A percentile compares a stretch with the other conserved stretches of the same genome.
These are phyloP conservation scores for Piliocolobus tephrosceles DNA, from an alignment of 2,113 vertebrate species.

Conservation along the genomic window DNA sequence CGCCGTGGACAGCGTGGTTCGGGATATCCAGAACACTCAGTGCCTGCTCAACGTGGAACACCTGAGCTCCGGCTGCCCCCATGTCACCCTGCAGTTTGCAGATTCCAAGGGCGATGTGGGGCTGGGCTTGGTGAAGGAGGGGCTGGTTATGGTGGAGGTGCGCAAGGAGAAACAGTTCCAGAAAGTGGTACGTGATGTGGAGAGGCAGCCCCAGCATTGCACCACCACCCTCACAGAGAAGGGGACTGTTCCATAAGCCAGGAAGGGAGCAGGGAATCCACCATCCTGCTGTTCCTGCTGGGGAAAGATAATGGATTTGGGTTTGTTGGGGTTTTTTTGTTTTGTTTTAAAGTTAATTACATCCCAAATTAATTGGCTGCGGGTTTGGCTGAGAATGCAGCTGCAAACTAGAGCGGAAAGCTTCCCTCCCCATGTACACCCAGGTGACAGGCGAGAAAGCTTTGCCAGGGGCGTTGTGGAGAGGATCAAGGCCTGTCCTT, in stretches of 20 bases:
- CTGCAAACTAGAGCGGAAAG: conserved; percentile 56
- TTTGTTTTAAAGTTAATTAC: conserved; percentile 59
- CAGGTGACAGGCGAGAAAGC: background rate
- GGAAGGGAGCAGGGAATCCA: background rate
- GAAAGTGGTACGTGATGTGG: conserved; percentile 89
- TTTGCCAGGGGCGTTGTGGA: background rate
- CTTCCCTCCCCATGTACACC: background rate
- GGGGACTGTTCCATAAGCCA: background rate
- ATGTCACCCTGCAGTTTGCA: conserved; percentile 92
- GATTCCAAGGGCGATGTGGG: conserved; percentile 95
- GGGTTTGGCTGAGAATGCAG: conserved; percentile 53
- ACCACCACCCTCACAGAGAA: background rate
- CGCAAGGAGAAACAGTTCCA: conserved; percentile 95
- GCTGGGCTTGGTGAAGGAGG: conserved; percentile 93
- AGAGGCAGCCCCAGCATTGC: too few species aligned
- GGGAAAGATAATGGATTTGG: conserved; percentile 64
- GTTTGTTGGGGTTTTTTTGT: conserved; percentile 28
- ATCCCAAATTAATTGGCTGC: conserved; percentile 70
- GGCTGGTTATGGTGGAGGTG: conserved; percentile 94
- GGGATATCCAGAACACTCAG: conserved; percentile 96
- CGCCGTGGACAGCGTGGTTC: conserved; percentile 92
- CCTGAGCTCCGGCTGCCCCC: conserved; percentile 86
- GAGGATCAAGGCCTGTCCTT: background rate
- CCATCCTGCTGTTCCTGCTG: conserved; percentile 47
- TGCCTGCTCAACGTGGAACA: conserved; percentile 95